phyloP scores from a whole-genome alignment of 2,888 invertebrate species.

The Smittia sp. region DNA sequence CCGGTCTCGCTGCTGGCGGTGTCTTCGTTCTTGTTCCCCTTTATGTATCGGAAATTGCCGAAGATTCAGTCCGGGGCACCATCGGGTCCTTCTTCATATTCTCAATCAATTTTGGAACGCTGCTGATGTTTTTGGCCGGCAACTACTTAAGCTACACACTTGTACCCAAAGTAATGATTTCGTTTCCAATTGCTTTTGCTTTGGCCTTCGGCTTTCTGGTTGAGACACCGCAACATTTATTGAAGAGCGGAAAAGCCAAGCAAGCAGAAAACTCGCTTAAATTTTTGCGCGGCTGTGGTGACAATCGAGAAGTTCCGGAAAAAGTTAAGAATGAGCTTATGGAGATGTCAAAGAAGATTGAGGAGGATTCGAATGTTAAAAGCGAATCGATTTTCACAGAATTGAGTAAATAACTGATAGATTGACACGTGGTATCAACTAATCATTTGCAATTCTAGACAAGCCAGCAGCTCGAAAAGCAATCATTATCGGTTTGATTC shows the following conservation, averaged over 20 bases:
- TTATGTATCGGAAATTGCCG: slow-evolving; percentile 44
- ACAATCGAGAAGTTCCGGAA: neutral
- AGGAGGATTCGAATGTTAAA: neutral
- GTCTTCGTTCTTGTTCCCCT: slow-evolving; percentile 48
- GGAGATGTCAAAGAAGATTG: slow-evolving; percentile 9
- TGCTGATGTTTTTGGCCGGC: slow-evolving; percentile 48
- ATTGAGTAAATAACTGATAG: slow-evolving; percentile 46
- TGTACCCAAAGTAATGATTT: slow-evolving; percentile 47
- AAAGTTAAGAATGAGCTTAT: neutral
- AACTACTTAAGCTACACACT: slow-evolving; percentile 48
- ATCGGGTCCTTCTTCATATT: slow-evolving; percentile 49
- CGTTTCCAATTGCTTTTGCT: slow-evolving; percentile 46
- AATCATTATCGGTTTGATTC: slow-evolving; percentile 45
- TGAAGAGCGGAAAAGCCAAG: slow-evolving; percentile 44
- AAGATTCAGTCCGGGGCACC: slow-evolving; percentile 48
- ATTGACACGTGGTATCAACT: neutral
- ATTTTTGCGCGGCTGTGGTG: slow-evolving; percentile 44
- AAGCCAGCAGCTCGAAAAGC: slow-evolving; percentile 46
- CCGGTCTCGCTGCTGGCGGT: slow-evolving; percentile 49
- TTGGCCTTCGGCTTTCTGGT: slow-evolving; percentile 46
- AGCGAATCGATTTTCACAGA: slow-evolving; percentile 44
- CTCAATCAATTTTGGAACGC: slow-evolving; percentile 48
- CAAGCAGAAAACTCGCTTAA: slow-evolving; percentile 48
- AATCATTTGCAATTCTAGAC: slow-evolving; percentile 44
- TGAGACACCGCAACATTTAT: slow-evolving; percentile 49